A percentile compares a stretch with the other conserved stretches of the same genome.
phyloP scores from a whole-genome alignment of 1,140 invertebrate genomes.

The Listronotus oregonensis region DNA sequence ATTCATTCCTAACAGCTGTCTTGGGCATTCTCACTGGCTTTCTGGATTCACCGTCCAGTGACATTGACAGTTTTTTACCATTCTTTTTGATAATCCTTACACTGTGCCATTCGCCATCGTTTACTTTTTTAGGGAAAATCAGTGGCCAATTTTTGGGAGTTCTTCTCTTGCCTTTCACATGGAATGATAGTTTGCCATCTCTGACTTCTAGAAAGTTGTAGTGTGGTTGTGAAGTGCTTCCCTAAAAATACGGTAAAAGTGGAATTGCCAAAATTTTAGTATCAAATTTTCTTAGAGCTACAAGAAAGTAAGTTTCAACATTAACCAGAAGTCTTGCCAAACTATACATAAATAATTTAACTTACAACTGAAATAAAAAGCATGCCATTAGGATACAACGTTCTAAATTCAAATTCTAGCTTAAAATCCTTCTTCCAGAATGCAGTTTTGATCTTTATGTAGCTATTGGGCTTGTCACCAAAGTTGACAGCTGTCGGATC shows the following conservation, averaged over 20 bases:
- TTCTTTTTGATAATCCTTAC: constrained; percentile 62
- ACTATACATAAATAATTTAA: background rate
- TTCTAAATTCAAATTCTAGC: constrained; percentile 82
- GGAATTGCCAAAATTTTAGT: too few relatives aligned
- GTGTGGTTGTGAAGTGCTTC: constrained; percentile 61
- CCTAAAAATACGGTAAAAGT: constrained; percentile 56
- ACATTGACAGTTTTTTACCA: constrained; percentile 65
- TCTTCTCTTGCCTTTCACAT: constrained; percentile 69
- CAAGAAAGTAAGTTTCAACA: too few relatives aligned
- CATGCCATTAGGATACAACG: constrained; percentile 83
- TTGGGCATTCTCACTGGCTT: constrained; percentile 70
- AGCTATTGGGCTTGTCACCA: constrained; percentile 75
- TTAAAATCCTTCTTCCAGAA: constrained; percentile 74
- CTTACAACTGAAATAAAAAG: constrained; percentile 75
- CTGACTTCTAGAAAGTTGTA: constrained; percentile 74
- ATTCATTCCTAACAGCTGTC: constrained; percentile 69
- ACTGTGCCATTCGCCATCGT: constrained; percentile 86
- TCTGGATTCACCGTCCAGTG: constrained; percentile 68
- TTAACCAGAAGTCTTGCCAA: too few relatives aligned
- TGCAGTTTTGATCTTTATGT: constrained; percentile 69
- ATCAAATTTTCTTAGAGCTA: too few relatives aligned
- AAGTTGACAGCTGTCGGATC: constrained; percentile 68
- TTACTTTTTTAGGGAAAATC: constrained; percentile 59
- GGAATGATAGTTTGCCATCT: constrained; percentile 72
- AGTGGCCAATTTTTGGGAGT: constrained; percentile 63